phyloP scores from a whole-genome alignment of 1,140 invertebrate species.

The Plutomurus gul region DNA sequence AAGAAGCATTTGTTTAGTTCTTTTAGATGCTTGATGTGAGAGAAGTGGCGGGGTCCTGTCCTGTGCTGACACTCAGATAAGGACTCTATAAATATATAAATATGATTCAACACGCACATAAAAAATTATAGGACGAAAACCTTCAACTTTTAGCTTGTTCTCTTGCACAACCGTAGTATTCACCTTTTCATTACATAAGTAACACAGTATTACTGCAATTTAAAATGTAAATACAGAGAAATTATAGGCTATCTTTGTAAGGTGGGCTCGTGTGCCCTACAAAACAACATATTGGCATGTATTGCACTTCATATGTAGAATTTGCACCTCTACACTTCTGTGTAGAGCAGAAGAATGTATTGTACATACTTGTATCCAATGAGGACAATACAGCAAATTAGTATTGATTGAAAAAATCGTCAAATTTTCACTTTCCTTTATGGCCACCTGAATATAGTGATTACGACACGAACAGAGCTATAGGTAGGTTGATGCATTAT shows the following conservation, averaged over 20 bases:
- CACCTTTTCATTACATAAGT: constrained; percentile 17
- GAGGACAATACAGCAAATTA: constrained; percentile 24
- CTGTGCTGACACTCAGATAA: too few species aligned
- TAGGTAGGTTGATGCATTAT: not conserved
- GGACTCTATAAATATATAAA: too few species aligned
- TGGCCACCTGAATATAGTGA: not conserved
- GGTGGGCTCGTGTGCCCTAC: too few species aligned
- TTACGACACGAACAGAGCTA: not conserved
- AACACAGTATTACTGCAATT: constrained; percentile 13
- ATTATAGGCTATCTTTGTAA: not conserved
- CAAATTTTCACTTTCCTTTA: constrained; percentile 28
- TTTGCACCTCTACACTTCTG: not conserved
- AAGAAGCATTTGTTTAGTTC: too few species aligned
- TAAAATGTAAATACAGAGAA: constrained; percentile 30
- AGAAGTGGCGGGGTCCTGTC: too few species aligned
- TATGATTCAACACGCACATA: not conserved
- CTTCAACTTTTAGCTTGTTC: constrained; percentile 11
- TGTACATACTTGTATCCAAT: not conserved
- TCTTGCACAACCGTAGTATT: constrained; percentile 12
- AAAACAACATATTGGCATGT: too few species aligned
- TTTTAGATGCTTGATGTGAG: too few species aligned
- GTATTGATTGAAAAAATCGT: constrained; percentile 28
- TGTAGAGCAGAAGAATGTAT: not conserved
- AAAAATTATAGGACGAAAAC: constrained; percentile 18
- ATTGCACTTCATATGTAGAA: not conserved